Percentiles rank a stretch among this genome's conserved stretches.
Evolutionary conservation across 2,888 invertebrate species (phyloP).

Genomic region (Ophion costatus): DNA sequence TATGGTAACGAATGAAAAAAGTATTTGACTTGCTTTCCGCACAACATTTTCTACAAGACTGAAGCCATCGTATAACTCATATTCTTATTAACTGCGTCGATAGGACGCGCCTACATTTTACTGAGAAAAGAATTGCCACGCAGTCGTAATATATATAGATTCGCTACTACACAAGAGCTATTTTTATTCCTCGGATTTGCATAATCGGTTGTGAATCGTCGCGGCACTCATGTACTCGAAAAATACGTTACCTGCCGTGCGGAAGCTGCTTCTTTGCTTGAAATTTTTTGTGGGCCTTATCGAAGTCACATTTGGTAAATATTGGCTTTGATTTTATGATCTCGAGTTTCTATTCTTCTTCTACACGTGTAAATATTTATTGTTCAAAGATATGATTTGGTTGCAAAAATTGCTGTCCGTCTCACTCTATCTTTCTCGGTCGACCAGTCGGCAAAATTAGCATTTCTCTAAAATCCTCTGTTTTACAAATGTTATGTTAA

Average conservation of each 20-base stretch:
- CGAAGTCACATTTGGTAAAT: background rate
- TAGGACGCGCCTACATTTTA: background rate
- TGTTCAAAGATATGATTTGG: background rate
- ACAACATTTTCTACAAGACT: constrained; percentile 25
- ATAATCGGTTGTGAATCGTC: constrained; percentile 9
- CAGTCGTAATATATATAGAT: constrained; percentile 28
- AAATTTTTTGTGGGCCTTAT: background rate
- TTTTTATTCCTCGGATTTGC: constrained; percentile 30
- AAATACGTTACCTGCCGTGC: background rate
- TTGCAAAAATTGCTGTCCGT: too few species aligned
- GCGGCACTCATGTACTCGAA: background rate
- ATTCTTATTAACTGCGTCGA: too few species aligned
- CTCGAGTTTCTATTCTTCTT: background rate
- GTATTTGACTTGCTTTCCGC: constrained; percentile 7
- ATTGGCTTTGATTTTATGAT: background rate
- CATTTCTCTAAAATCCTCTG: too few species aligned
- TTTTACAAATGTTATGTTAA: too few species aligned
- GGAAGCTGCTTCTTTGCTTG: background rate
- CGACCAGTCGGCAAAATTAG: too few species aligned
- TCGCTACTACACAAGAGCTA: background rate
- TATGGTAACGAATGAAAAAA: background rate
- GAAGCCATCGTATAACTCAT: background rate
- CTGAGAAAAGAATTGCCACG: background rate
- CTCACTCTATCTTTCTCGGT: too few species aligned
- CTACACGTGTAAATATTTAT: background rate